Percentiles rank a stretch among this genome's conserved stretches.
These are phyloP conservation scores for Diuraphis noxia DNA, from an alignment of 1,140 invertebrate species.

Conservation along the genomic window DNA sequence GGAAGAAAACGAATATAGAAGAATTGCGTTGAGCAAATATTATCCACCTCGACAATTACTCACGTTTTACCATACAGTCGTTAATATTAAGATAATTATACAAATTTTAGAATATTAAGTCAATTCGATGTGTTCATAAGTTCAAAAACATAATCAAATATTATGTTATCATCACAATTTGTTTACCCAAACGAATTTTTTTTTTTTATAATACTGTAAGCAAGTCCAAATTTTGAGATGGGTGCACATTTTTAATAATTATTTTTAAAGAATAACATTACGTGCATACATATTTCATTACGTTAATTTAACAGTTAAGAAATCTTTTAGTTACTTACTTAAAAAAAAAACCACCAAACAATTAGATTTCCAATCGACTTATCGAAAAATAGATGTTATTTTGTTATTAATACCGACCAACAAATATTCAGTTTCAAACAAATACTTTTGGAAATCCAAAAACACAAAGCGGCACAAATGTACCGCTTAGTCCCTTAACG, in stretches of 20 bases:
- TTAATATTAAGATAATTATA: slow-evolving; percentile 26
- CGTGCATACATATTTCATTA: not conserved
- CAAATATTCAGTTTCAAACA: not conserved
- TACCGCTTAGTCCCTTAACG: not conserved
- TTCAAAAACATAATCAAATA: slow-evolving; percentile 6
- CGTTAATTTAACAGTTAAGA: not conserved
- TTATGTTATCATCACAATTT: not conserved
- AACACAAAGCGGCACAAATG: no score
- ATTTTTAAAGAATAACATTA: not conserved
- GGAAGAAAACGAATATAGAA: slow-evolving; percentile 63
- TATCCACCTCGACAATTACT: not conserved
- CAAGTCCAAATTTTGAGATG: not conserved
- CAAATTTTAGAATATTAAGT: not conserved
- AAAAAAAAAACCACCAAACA: not conserved
- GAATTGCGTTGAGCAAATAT: not conserved
- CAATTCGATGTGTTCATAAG: slow-evolving; percentile 43
- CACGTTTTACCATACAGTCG: slow-evolving; percentile 18
- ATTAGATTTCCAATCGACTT: not conserved
- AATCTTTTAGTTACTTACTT: not conserved
- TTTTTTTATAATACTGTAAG: not conserved
- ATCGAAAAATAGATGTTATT: not conserved
- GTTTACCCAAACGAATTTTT: not conserved
- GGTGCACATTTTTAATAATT: not conserved
- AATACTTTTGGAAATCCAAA: no score
- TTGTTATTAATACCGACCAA: not conserved